Conservation (phyloP, 2,888 invertebrate species). For the Erebia epiphron region DNA sequence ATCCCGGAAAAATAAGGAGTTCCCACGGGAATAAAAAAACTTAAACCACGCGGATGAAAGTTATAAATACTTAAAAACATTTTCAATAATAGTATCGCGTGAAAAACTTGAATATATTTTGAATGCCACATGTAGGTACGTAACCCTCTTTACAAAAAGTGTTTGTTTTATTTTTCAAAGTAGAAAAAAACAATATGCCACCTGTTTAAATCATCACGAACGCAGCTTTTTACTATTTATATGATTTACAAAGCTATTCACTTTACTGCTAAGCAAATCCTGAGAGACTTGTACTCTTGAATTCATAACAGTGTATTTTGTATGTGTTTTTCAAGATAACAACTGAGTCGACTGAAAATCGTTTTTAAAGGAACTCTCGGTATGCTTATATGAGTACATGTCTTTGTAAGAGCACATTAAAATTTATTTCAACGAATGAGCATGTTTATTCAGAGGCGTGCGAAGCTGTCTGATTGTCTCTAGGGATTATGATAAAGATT, state of each 20-base stretch:
- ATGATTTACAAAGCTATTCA: conserved; percentile 29
- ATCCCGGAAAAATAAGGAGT: too few relatives aligned
- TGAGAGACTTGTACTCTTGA: conserved; percentile 29
- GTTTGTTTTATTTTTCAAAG: background rate
- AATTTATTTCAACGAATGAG: conserved; percentile 22
- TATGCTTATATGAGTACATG: conserved; percentile 19
- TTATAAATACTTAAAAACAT: too few relatives aligned
- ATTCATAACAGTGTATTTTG: conserved; percentile 22
- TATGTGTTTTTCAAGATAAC: conserved; percentile 41
- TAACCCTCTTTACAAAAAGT: background rate
- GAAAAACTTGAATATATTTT: background rate
- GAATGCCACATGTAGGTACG: background rate
- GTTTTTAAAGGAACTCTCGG: conserved; percentile 30
- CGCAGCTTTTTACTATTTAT: conserved; percentile 7
- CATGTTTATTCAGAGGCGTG: conserved; percentile 20
- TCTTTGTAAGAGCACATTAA: conserved; percentile 18
- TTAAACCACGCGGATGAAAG: too few relatives aligned
- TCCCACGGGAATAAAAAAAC: too few relatives aligned
- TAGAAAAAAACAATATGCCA: background rate
- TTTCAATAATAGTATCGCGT: too few relatives aligned
- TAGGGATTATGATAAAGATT: conserved; percentile 15
- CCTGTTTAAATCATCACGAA: background rate
- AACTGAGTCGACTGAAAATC: conserved; percentile 30
- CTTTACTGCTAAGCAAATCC: conserved; percentile 32
- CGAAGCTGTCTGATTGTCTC: conserved; percentile 13